Evolutionary conservation across 2,113 vertebrate genomes (phyloP).

Genomic region (Mionectes macconnelli): DNA sequence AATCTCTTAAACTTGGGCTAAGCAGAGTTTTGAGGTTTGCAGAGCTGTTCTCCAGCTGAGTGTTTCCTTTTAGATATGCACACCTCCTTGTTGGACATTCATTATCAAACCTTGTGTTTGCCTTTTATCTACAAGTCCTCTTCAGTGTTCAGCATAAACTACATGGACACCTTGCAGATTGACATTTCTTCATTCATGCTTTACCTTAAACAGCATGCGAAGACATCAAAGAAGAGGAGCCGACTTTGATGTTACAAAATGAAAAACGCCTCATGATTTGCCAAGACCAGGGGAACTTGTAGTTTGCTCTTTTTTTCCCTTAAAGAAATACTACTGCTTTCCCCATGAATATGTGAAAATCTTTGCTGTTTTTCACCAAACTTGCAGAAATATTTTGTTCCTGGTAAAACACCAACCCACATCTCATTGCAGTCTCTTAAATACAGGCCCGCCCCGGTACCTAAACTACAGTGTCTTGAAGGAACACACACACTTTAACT

Average conservation of each 20-base stretch:
- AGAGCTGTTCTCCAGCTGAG: conserved; percentile 73
- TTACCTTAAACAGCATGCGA: conserved; percentile 97
- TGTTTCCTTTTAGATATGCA: conserved; percentile 76
- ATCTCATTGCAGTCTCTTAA: background rate
- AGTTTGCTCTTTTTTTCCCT: conserved; percentile 73
- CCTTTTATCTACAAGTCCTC: conserved; percentile 93
- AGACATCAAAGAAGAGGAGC: conserved; percentile 90
- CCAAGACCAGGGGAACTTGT: conserved; percentile 90
- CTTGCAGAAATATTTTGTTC: background rate
- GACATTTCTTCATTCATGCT: conserved; percentile 97
- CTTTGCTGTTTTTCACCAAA: conserved; percentile 22
- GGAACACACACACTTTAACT: background rate
- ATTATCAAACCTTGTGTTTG: conserved; percentile 92
- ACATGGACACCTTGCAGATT: conserved; percentile 97
- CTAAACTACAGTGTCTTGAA: background rate
- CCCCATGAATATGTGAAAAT: conserved; percentile 30
- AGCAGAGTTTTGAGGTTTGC: conserved; percentile 73
- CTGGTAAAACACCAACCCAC: background rate
- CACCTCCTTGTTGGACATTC: conserved; percentile 91
- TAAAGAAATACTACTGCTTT: conserved; percentile 69
- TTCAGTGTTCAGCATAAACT: conserved; percentile 93
- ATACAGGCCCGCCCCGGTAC: background rate
- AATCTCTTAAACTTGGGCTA: conserved; percentile 71
- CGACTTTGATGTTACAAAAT: conserved; percentile 94
- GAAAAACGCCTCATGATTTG: conserved; percentile 92